phyloP scores from a whole-genome alignment of 2,888 invertebrate genomes.

The Ecdyonurus torrentis region DNA sequence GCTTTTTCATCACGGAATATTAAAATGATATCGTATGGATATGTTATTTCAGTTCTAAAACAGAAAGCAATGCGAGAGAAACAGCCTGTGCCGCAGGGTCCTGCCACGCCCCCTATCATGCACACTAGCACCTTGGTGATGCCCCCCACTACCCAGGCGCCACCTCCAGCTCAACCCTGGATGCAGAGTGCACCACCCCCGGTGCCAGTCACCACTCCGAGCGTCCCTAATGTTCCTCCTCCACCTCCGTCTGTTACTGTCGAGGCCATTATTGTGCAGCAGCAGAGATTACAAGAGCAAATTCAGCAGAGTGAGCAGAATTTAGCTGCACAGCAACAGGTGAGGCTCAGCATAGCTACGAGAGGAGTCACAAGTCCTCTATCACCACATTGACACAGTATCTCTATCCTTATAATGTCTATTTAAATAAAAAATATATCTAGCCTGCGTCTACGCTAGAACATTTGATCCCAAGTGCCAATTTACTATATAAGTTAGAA shows the following conservation, averaged over 20 bases:
- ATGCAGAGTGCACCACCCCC: slow-evolving; percentile 32
- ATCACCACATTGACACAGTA: no score
- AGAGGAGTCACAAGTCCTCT: slow-evolving; percentile 13
- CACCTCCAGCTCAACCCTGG: slow-evolving; percentile 26
- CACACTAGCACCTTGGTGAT: slow-evolving; percentile 3
- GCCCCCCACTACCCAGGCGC: slow-evolving; percentile 10
- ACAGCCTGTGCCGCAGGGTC: slow-evolving; percentile 10
- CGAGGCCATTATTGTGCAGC: slow-evolving; percentile 37
- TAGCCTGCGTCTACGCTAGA: background rate
- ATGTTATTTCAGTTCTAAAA: slow-evolving; percentile 19
- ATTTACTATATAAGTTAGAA: no score
- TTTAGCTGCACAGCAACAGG: slow-evolving; percentile 86
- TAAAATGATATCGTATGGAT: no score
- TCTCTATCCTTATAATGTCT: no score
- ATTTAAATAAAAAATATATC: no score
- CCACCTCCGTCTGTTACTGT: slow-evolving; percentile 15
- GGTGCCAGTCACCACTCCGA: no score
- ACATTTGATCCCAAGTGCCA: no score
- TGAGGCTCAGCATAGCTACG: slow-evolving; percentile 29
- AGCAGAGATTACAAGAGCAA: slow-evolving; percentile 73
- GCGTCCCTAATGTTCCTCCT: no score
- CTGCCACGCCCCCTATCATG: slow-evolving; percentile 7
- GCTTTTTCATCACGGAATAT: no score
- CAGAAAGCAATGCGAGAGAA: slow-evolving; percentile 19
- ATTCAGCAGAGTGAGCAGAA: slow-evolving; percentile 93